Conservation (phyloP, 2,888 invertebrate genomes). For the Eilema griseolum region DNA sequence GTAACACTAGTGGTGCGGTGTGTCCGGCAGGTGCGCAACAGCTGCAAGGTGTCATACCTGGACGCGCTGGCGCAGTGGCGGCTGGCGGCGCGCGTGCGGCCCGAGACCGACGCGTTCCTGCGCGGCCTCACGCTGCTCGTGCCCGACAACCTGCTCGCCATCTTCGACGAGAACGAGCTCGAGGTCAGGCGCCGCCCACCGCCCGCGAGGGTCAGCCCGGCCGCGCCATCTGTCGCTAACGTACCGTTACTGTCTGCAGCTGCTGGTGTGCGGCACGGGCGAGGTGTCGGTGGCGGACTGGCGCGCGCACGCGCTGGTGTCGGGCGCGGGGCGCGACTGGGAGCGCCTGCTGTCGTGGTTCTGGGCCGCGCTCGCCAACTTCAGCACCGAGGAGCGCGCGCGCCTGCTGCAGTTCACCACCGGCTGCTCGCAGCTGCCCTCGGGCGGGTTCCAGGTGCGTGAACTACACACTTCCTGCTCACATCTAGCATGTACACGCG, state of each 20-base stretch:
- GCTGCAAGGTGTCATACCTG: slow-evolving; percentile 93
- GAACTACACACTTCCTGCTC: too few species aligned
- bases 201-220: too few species aligned
- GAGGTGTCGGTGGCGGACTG: slow-evolving; percentile 97
- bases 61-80: slow-evolving; percentile 96
- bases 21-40: slow-evolving; percentile 89
- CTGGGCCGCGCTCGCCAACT: slow-evolving; percentile 91
- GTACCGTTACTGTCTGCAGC: slow-evolving; percentile 74
- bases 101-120: slow-evolving; percentile 95
- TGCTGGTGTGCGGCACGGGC: slow-evolving; percentile 96
- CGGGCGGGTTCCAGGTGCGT: slow-evolving; percentile 93
- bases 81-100: slow-evolving; percentile 92
- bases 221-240: too few species aligned
- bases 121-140: slow-evolving; percentile 96
- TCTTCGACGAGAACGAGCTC: slow-evolving; percentile 98
- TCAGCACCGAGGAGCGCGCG: slow-evolving; percentile 96
- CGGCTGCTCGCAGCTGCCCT: slow-evolving; percentile 95
- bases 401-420: slow-evolving; percentile 97
- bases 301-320: slow-evolving; percentile 94
- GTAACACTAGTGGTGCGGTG: too few species aligned
- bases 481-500: too few species aligned
- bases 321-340: slow-evolving; percentile 94
- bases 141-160: slow-evolving; percentile 96
- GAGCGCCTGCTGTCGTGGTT: slow-evolving; percentile 90
- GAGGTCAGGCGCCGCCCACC: slow-evolving; percentile 88